Evolutionary conservation across 2,797 vertebrate genomes (phyloP).

Genomic region (Lutjanus campechanus): DNA sequence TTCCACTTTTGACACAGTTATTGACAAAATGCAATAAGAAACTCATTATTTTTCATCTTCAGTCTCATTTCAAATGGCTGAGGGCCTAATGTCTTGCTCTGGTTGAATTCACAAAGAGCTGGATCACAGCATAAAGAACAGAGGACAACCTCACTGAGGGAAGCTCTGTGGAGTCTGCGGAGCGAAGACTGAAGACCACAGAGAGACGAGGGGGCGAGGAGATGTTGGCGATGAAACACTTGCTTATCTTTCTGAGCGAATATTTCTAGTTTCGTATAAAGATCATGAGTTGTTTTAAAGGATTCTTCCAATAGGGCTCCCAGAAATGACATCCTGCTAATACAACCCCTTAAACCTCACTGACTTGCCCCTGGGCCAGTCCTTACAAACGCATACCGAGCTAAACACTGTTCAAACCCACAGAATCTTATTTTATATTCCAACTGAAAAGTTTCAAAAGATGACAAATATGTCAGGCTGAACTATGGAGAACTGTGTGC

Average conservation of each 20-base stretch:
- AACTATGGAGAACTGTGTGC: not conserved
- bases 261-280: not conserved
- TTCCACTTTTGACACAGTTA: conserved; percentile 90
- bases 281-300: conserved; percentile 15
- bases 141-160: conserved; percentile 62
- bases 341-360: conserved; percentile 23
- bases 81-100: conserved; percentile 83
- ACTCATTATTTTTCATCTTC: conserved; percentile 87
- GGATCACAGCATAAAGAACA: conserved; percentile 71
- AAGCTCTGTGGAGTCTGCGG: conserved; percentile 65
- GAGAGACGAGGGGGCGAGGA: conserved; percentile 45
- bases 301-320: conserved; percentile 14
- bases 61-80: conserved; percentile 81
- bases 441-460: not conserved
- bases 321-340: conserved; percentile 8
- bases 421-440: not conserved
- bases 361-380: not conserved
- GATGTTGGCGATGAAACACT: conserved; percentile 20
- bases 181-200: conserved; percentile 57
- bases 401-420: not conserved
- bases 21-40: conserved; percentile 89
- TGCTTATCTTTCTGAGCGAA: not conserved
- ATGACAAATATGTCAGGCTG: conserved; percentile 3
- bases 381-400: not conserved
- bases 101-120: conserved; percentile 78